Conservation (phyloP, 1,140 invertebrate genomes). For the Drosophila nasuta region DNA sequence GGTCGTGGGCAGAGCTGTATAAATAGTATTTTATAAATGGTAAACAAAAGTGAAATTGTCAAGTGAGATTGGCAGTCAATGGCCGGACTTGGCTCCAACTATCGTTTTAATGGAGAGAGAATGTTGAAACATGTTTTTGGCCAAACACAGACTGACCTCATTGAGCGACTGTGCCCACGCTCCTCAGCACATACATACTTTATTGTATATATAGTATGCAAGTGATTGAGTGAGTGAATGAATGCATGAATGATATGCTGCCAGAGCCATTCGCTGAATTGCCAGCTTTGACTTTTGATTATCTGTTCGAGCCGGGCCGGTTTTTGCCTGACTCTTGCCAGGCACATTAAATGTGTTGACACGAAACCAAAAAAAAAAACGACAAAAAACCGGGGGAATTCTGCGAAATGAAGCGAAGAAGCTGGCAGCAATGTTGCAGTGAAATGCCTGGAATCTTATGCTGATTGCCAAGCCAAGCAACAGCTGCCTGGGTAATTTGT, state of each 20-base stretch:
- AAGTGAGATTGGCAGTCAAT: constrained; percentile 13
- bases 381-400: constrained; percentile 14
- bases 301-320: constrained; percentile 34
- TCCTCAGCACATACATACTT: constrained; percentile 5
- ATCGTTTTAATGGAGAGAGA: neutral
- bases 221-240: constrained; percentile 36
- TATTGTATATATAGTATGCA: constrained; percentile 8
- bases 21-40: neutral
- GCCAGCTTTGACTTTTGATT: constrained; percentile 50
- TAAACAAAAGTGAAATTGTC: neutral
- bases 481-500: constrained; percentile 71
- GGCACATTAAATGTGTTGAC: constrained; percentile 74
- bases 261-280: constrained; percentile 55
- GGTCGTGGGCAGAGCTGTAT: constrained; percentile 42
- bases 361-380: constrained; percentile 36
- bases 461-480: constrained; percentile 55
- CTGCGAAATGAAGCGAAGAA: constrained; percentile 18
- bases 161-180: constrained; percentile 53
- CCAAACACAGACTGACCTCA: constrained; percentile 43
- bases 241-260: constrained; percentile 55
- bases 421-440: constrained; percentile 25
- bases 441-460: constrained; percentile 68
- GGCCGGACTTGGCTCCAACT: neutral
- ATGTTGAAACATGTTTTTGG: constrained; percentile 21
- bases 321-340: constrained; percentile 19